Evolutionary conservation across 2,888 invertebrate species (phyloP).

Genomic region (Cepaea hortensis): DNA sequence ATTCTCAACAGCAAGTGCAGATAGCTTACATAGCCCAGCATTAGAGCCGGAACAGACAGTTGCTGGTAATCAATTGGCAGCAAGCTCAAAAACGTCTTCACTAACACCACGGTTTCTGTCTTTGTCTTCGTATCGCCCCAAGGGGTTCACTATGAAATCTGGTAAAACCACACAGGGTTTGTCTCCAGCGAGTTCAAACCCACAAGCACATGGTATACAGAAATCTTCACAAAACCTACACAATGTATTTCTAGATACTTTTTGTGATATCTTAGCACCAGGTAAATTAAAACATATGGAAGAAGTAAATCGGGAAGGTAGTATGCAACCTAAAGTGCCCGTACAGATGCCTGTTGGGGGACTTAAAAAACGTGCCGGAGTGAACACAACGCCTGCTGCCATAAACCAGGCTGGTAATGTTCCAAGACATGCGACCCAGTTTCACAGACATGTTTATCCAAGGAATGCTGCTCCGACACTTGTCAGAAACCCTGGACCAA

Average conservation of each 20-base stretch:
- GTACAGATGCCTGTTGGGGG: not conserved
- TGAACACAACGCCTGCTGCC: not conserved
- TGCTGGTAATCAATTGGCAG: too few relatives aligned
- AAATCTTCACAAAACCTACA: not conserved
- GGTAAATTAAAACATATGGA: not conserved
- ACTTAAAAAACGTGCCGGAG: not conserved
- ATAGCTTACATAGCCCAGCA: not conserved
- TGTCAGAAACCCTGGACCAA: not conserved
- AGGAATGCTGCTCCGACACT: not conserved
- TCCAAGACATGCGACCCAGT: not conserved
- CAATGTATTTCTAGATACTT: constrained; percentile 37
- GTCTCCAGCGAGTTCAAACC: too few relatives aligned
- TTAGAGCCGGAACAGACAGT: not conserved
- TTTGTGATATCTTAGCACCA: constrained; percentile 17
- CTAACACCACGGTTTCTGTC: too few relatives aligned
- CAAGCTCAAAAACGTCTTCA: too few relatives aligned
- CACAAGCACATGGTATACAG: too few relatives aligned
- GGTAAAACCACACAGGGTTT: too few relatives aligned
- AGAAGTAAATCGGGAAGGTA: not conserved
- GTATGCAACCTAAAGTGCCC: not conserved
- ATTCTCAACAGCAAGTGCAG: not conserved
- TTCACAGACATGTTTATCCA: not conserved
- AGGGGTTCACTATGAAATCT: too few relatives aligned
- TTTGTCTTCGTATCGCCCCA: too few relatives aligned
- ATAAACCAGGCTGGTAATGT: not conserved